Evolutionary conservation across 2,888 invertebrate species (phyloP), one percentile per base, ranked within the genome.

Genomic region (Sphaerophoria rueppellii): DNA sequence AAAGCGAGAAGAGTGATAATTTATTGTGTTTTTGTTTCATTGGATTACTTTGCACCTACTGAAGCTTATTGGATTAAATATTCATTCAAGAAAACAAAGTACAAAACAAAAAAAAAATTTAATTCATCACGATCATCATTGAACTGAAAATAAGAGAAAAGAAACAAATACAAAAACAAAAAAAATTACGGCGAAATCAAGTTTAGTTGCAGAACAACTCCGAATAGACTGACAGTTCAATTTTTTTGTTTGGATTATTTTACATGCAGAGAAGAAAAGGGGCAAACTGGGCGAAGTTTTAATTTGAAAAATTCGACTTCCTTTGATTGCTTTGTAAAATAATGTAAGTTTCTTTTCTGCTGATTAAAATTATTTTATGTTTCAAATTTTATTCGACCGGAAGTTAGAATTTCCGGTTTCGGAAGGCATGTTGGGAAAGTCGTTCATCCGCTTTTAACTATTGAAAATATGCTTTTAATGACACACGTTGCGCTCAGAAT

Each of bases 241-340:
- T 54, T 65, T 58, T 50, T 35, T 58, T 79, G 72, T n/a, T n/a
- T n/a, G 83, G 83, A 83, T 83, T 80, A 63, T 63, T 74, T 72
- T 63, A 11, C 46, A 79, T 79, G 54, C 58, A 75, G 73, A 60
- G 4, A 9, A 43, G 11, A 50, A 14, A 48, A 48, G 74, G 58
- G 40, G 79, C 75, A 75, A 76, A 67, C 14, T 61, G 75, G 69
- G 79, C 55, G 67, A 83, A 83, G 75, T 79, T 78, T 69, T 61
- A 63, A 61, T 35, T 35, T 57, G 37, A 35, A 65, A 65, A 24
- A 24, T 24, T 24, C 24, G 24, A 67, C 58, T 75, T 80, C 54
- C 72, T 86, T 78, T 90, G 90, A 90, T 91, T 91, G 91, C 90
- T 91, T 90, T 90, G 90, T 88, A 89, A 89, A 91, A 89, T 88